These are phyloP conservation scores for Podiceps cristatus DNA, from an alignment of 2,113 vertebrate species.

Conservation along the genomic window DNA sequence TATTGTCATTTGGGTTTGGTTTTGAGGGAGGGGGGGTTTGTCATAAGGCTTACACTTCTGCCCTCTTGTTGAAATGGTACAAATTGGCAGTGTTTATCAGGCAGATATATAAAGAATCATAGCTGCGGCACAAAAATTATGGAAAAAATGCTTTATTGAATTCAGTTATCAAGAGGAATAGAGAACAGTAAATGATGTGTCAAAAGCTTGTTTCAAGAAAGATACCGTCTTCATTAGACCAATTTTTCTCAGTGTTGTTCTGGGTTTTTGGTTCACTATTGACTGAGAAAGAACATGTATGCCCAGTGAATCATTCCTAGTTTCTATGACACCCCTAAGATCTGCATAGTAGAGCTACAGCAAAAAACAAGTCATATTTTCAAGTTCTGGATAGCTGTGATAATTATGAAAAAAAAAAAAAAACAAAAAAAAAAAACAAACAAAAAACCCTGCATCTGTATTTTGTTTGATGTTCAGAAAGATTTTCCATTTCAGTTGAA, in stretches of 20 bases:
- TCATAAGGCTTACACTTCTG: not conserved
- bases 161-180: not conserved
- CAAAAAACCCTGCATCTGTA: not conserved
- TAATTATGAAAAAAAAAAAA: not conserved
- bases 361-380: conserved; percentile 23
- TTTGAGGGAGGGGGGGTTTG: not conserved
- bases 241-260: not conserved
- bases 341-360: not conserved
- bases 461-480: not conserved
- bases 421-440: not conserved
- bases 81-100: not conserved
- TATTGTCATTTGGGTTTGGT: not conserved
- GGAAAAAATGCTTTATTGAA: not conserved
- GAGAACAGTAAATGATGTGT: not conserved
- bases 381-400: conserved; percentile 21
- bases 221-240: not conserved
- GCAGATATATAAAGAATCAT: not conserved
- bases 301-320: conserved; percentile 19
- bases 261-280: conserved; percentile 11
- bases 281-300: not conserved
- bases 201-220: not conserved
- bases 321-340: conserved; percentile 60
- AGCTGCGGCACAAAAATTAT: not conserved
- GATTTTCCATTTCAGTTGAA: not conserved
- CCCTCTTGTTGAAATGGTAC: not conserved